Base-by-base conservation (phyloP, 2,888 invertebrate species). In the Sminthurinus aureus region DNA sequence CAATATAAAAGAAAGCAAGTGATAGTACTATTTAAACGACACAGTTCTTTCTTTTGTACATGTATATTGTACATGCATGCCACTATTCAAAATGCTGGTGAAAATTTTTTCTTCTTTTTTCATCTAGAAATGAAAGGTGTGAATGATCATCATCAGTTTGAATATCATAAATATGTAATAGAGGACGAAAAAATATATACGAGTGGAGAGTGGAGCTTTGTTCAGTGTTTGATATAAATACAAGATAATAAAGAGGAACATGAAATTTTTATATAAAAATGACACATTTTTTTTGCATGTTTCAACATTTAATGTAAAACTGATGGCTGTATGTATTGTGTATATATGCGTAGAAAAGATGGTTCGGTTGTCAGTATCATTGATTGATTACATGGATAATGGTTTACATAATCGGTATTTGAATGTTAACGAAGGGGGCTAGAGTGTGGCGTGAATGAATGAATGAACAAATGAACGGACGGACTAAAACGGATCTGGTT, bases 381-480 rank as follows among this genome's bases (percentile, higher is more conserved):
- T 79, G 79, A 79, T 81, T 81, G 80, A 81, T 81, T 81, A 81
- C 80, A 81, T 73, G 80, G 52, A 74, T 81, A 81, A 81, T 81
- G 73, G 80, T 81, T 75, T 81, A 81, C 80, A 81, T 81, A 80
- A 80, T 80, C 79, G 71, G 38, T 67, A 20, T 67, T 80, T 71
- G 67, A 80, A 67, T 73, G 58, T 81, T 81, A 73, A 81, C 73
- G 58, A 81, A 81, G 79, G 74, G 74, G 80, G 73, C 58, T 26
- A 12, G 38, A 58, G 69, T 50, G 51, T 73, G 51, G 58, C 26
- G 52, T 58, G 51, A 71, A 71, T 51, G 69, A 67, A 79, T 38
- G 24, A 64, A 20, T 75, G 51, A 52, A 74, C 6, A 74, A 22
- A 71, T 38, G 38, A 6, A 38, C 6, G 38, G 38, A 38, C 6